phyloP scores from a whole-genome alignment of 1,140 invertebrate genomes.

The Ooceraea biroi region DNA sequence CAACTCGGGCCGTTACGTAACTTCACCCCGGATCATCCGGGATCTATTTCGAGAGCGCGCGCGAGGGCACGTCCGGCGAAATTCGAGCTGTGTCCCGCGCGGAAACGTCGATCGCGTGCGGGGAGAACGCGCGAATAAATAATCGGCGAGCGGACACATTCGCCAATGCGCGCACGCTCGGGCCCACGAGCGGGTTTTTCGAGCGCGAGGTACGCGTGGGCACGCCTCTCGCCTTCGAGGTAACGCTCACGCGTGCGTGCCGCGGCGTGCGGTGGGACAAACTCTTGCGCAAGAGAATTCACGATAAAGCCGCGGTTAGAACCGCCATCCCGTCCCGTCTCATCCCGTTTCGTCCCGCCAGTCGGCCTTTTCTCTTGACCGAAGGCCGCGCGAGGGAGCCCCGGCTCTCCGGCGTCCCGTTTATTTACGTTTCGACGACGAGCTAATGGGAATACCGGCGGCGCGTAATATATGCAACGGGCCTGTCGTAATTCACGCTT shows the following conservation, averaged over 20 bases:
- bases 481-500: constrained; percentile 54
- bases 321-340: constrained; percentile 6
- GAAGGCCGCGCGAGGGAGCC: constrained; percentile 23
- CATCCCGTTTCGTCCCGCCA: not conserved
- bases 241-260: constrained; percentile 73
- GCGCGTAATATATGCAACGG: constrained; percentile 50
- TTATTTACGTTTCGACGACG: constrained; percentile 60
- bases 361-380: constrained; percentile 36
- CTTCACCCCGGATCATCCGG: not conserved
- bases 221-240: constrained; percentile 71
- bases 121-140: constrained; percentile 46
- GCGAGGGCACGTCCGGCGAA: not conserved
- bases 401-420: constrained; percentile 26
- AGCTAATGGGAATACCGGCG: constrained; percentile 31
- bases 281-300: constrained; percentile 72
- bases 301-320: constrained; percentile 50
- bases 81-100: not conserved
- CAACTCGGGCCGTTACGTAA: not conserved
- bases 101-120: constrained; percentile 12
- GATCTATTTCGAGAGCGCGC: not conserved
- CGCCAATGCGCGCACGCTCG: too few relatives aligned
- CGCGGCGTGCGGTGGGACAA: too few relatives aligned
- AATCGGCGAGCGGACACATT: constrained; percentile 63
- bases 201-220: constrained; percentile 67
- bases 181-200: constrained; percentile 61